Evolutionary conservation across 2,113 vertebrate species (phyloP).

Genomic region (Triplophysa tibetana): DNA sequence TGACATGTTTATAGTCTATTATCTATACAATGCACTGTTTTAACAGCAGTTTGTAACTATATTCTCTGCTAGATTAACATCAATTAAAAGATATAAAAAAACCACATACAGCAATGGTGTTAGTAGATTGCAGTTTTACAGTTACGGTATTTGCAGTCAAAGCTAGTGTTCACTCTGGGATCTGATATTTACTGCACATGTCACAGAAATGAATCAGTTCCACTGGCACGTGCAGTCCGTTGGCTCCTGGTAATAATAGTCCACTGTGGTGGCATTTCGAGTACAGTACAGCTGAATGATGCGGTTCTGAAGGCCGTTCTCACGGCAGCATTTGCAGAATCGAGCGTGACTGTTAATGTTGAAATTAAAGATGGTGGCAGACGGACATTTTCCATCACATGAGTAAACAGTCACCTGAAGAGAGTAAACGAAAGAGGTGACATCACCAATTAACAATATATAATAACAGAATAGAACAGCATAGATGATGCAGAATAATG

Average conservation of each 20-base stretch:
- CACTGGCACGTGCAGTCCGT: slow-evolving; percentile 94
- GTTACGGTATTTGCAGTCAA: slow-evolving; percentile 22
- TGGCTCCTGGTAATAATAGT: slow-evolving; percentile 89
- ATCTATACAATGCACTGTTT: slow-evolving; percentile 25
- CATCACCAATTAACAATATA: background rate
- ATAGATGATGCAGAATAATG: background rate
- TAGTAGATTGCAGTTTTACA: slow-evolving; percentile 31
- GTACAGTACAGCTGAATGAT: slow-evolving; percentile 89
- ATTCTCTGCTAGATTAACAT: slow-evolving; percentile 39
- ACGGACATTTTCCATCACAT: slow-evolving; percentile 95
- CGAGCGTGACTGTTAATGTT: slow-evolving; percentile 95
- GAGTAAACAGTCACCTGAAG: slow-evolving; percentile 88
- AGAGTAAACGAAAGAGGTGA: background rate
- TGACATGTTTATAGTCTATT: background rate
- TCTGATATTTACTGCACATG: background rate
- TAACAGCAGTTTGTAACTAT: slow-evolving; percentile 16
- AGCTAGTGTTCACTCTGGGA: slow-evolving; percentile 17
- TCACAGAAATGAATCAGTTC: slow-evolving; percentile 75
- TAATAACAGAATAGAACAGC: background rate
- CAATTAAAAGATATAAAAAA: slow-evolving; percentile 21
- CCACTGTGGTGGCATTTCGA: slow-evolving; percentile 87
- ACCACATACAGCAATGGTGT: slow-evolving; percentile 37
- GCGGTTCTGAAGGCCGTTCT: slow-evolving; percentile 84
- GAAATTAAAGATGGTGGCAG: slow-evolving; percentile 97
- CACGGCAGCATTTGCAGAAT: slow-evolving; percentile 97